phyloP scores from a whole-genome alignment of 2,113 vertebrate genomes.

The Aix galericulata region DNA sequence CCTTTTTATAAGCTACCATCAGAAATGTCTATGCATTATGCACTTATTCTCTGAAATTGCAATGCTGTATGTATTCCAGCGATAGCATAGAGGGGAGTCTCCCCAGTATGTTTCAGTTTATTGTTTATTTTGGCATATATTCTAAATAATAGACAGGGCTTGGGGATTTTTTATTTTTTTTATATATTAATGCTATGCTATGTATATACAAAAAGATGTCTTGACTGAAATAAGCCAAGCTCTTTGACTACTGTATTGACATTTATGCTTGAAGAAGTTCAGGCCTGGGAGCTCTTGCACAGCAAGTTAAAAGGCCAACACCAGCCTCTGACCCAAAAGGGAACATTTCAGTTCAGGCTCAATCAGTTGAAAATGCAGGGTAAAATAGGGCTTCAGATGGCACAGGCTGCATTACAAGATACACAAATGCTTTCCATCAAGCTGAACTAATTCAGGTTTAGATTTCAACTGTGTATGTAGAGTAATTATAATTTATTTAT shows the following conservation, averaged over 20 bases:
- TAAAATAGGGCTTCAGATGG: conserved; percentile 31
- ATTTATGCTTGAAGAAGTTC: conserved; percentile 72
- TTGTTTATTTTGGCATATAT: background rate
- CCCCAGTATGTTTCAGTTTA: background rate
- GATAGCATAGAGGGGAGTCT: background rate
- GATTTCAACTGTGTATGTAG: background rate
- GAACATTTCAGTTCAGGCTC: conserved; percentile 55
- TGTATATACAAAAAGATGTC: background rate
- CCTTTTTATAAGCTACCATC: background rate
- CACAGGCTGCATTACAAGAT: conserved; percentile 31
- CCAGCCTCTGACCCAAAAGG: conserved; percentile 66
- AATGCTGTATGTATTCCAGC: background rate
- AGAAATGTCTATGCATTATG: background rate
- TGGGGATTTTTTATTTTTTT: background rate
- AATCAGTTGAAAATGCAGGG: conserved; percentile 62
- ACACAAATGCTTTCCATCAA: background rate
- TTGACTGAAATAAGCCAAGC: background rate
- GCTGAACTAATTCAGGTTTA: conserved; percentile 27
- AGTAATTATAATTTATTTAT: conserved; percentile 28
- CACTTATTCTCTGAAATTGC: background rate
- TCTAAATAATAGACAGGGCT: background rate
- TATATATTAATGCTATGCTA: background rate
- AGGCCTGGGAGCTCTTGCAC: conserved; percentile 64
- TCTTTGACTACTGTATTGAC: conserved; percentile 61
- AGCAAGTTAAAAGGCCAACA: conserved; percentile 59